Evolutionary conservation across 53 echinoderm and acorn worm genomes (phyloP), one percentile per base, ranked within the genome.

Genomic region (Patiria pectinifera): DNA sequence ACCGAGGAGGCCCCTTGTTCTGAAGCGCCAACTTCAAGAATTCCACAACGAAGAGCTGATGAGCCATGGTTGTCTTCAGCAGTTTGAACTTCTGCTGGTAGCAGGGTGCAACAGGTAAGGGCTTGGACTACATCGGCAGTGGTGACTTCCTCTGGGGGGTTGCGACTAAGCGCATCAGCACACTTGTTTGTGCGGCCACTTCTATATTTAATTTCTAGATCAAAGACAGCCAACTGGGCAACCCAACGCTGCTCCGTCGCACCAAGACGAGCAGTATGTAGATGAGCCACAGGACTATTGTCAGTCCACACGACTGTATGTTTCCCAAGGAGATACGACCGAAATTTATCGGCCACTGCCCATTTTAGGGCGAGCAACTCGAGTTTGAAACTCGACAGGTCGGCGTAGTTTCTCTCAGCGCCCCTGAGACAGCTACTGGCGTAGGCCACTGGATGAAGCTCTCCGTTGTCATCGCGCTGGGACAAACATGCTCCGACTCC

Each of bases 401-500:
- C 35, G 35, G 35, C 35, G 35, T 35, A 35, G 35, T 35, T 35
- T 35, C 35, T 35, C 1, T 35, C 35, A 35, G 35, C 35, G 35
- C 35, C 35, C 35, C 35, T 35, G 35, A 35, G 35, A 35, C 35
- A 81, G 13, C 80, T 80, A 35, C 35, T 89, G 19, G 89, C 62
- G 58, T 78, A 89, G 1, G 79, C 89, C 18, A 89, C 89, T 89
- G 89, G 89, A 63, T 89, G 78, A 0, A 89, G 53, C 1, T 89
- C 43, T 3, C 89, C 89, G 6, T 79, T 35, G 16, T 89, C 89
- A 18, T 89, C 62, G 16, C 44, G 25, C 3, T 89, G 89, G 35
- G 53, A 62, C 59, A 89, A 48, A 59, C 89, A 89, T 44, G 62
- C 79, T 3, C 89, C 79, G 2, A 89, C 11, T 24, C 89, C 59